phyloP scores from a whole-genome alignment of 2,113 vertebrate genomes.

The Varanus salvator region DNA sequence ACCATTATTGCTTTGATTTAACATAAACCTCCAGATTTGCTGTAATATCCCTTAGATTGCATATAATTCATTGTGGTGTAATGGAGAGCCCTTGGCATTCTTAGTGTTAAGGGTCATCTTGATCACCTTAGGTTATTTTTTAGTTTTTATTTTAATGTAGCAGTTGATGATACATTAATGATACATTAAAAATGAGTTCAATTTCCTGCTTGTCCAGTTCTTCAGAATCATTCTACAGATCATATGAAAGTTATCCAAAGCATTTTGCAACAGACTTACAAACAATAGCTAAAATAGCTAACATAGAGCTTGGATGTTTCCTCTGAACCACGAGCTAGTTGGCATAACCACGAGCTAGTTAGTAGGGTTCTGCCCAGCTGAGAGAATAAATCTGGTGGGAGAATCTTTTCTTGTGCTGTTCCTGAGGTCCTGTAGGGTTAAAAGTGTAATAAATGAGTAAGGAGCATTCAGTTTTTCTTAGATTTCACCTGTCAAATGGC shows the following conservation, averaged over 20 bases:
- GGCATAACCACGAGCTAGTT: background rate
- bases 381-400: background rate
- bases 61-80: conserved; percentile 4
- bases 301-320: background rate
- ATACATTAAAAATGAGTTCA: background rate
- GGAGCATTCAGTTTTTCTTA: background rate
- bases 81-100: background rate
- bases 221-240: background rate
- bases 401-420: background rate
- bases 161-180: conserved; percentile 21
- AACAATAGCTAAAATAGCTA: background rate
- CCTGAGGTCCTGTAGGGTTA: background rate
- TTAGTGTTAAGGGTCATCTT: background rate
- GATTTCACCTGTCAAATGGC: conserved; percentile 27
- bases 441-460: background rate
- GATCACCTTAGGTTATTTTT: conserved; percentile 47
- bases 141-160: conserved; percentile 15
- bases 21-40: background rate
- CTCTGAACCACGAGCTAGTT: background rate
- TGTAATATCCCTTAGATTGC: background rate
- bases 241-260: background rate
- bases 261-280: background rate
- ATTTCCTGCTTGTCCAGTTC: background rate
- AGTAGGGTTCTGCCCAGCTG: background rate
- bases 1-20: background rate